Evolutionary conservation across 2,888 invertebrate species (phyloP), one percentile per base, ranked within the genome.

Genomic region (Drosophila borealis): DNA sequence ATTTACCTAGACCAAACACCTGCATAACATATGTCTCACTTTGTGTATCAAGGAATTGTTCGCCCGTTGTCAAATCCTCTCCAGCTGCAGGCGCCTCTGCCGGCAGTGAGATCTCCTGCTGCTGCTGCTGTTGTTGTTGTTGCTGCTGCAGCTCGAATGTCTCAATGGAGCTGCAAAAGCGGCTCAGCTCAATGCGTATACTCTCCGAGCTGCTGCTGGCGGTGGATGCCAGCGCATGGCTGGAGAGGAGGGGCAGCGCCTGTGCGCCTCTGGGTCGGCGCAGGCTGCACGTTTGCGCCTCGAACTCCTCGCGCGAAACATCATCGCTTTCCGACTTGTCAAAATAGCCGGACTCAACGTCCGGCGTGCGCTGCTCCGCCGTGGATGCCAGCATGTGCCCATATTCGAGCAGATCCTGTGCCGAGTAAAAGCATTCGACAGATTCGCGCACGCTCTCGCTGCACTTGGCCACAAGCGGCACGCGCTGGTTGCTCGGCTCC

Each of bases 281-380:
- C 62, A 59, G 8, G 34, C 50, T 36, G 42, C 51, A 25, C 11
- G 63, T 37, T 8, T 77, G 65, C 3, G 77, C 74, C 8, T 87
- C 89, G 51, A 77, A 79, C 19, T 90, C 90, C 14, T 90, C 90
- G n/a, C 88, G 82, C 0, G 90, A 90, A 19, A 80, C 73, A 62
- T 90, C 90, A 46, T 90, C 90, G 33, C 89, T 89, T 60, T 90
- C 91, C 41, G 91, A 91, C 39, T 88, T 89, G 42, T 90, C 90
- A 57, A 90, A 90, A 48, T 89, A 91, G 1, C 90, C 91, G 0
- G 90, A 90, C 51, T 90, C 90, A 5, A 90, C 83, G 34, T 90
- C 91, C 2, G 90, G 88, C 2, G 89, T 90, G 51, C 84, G 87
- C 13, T 82, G 85, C 29, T 83, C 82, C 10, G 75, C 78, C 8